Conservation (phyloP, 2,888 invertebrate genomes). For the Theodoxus fluviatilis region DNA sequence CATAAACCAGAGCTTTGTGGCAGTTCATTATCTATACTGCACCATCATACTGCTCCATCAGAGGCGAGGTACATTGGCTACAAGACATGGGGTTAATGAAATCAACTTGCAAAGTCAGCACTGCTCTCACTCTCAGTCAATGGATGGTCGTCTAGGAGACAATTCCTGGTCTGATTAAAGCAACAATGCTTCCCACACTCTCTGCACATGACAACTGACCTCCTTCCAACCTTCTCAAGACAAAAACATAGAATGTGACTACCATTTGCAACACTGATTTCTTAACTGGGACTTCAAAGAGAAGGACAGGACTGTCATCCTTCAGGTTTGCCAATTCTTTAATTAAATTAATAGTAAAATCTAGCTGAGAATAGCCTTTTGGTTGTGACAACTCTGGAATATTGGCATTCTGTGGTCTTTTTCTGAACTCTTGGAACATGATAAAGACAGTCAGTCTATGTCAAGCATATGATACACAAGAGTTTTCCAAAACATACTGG, state of each 20-base stretch:
- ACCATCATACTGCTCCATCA: too few relatives aligned
- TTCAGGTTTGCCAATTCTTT: too few relatives aligned
- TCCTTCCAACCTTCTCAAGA: neutral
- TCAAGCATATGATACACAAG: slow-evolving; percentile 1
- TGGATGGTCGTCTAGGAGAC: neutral
- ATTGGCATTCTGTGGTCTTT: neutral
- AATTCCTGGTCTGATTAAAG: neutral
- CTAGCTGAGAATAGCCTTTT: neutral
- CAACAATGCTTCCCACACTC: neutral
- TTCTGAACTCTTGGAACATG: slow-evolving; percentile 6
- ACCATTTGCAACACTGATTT: neutral
- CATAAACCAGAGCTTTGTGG: too few relatives aligned
- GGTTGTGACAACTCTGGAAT: slow-evolving; percentile 8
- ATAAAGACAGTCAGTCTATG: neutral
- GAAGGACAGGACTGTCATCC: too few relatives aligned
- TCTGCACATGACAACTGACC: neutral
- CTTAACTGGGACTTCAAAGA: too few relatives aligned
- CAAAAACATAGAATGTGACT: neutral
- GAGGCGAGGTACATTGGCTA: too few relatives aligned
- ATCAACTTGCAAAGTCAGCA: too few relatives aligned
- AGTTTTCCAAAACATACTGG: slow-evolving; percentile 13
- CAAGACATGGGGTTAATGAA: too few relatives aligned
- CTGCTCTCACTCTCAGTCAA: too few relatives aligned
- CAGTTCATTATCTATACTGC: too few relatives aligned
- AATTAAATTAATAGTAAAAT: neutral